phyloP scores from a whole-genome alignment of 2,113 vertebrate genomes.

The Rhinopomastus cyanomelas region DNA sequence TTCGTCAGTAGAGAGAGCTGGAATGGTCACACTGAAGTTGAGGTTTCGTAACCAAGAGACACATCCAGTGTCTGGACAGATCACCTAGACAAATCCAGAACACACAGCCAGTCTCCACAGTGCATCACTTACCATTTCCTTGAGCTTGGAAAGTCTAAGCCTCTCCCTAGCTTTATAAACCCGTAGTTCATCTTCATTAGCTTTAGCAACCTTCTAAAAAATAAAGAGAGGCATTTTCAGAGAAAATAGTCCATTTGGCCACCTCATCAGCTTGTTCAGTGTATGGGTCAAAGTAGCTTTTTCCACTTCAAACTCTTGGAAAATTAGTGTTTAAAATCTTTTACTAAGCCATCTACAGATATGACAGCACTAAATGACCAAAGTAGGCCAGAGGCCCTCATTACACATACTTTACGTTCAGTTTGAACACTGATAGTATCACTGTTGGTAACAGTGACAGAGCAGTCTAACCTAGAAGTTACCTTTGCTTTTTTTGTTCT shows the following conservation, averaged over 20 bases:
- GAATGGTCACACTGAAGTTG: not conserved
- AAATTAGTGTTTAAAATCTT: not conserved
- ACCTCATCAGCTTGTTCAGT: not conserved
- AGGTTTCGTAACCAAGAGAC: not conserved
- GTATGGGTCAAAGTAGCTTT: not conserved
- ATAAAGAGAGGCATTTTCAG: not conserved
- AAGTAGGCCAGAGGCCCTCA: not conserved
- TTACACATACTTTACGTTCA: not conserved
- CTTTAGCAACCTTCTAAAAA: constrained; percentile 74
- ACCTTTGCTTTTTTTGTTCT: constrained; percentile 70
- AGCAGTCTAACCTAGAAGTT: not conserved
- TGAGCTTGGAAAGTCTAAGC: constrained; percentile 70
- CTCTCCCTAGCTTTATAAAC: constrained; percentile 77
- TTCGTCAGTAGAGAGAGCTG: not conserved
- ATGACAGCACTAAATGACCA: not conserved
- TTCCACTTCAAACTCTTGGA: not conserved
- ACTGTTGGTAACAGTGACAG: not conserved
- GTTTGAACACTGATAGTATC: not conserved
- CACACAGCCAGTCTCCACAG: not conserved
- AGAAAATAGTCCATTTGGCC: not conserved
- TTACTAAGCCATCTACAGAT: not conserved
- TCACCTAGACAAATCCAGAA: not conserved
- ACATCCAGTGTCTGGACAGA: not conserved
- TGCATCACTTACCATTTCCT: constrained; percentile 66
- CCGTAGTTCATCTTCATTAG: constrained; percentile 82